Evolutionary conservation across 2,888 invertebrate species (phyloP), one percentile per base, ranked within the genome.

Genomic region (Teinopalpus imperialis): DNA sequence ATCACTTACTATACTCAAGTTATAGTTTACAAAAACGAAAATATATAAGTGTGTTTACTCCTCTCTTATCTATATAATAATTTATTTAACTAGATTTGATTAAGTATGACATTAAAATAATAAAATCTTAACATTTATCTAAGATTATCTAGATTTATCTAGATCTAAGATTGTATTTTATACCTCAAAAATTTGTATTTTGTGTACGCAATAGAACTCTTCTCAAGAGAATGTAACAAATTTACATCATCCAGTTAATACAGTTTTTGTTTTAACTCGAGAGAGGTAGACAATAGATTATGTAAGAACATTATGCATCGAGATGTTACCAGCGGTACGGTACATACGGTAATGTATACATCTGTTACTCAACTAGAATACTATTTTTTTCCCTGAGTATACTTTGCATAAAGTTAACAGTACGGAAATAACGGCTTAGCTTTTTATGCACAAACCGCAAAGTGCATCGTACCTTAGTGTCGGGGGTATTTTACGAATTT

Each of bases 171-270:
- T n/a, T n/a, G n/a, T n/a, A n/a, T n/a, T n/a, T n/a, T n/a, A n/a
- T n/a, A n/a, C n/a, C n/a, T n/a, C n/a, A n/a, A n/a, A n/a, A n/a
- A n/a, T n/a, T n/a, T n/a, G 2, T 27, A n/a, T 5, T 27, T 18
- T 18, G 9, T 1, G 7, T 30, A 31, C 10, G 26, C 23, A 21
- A 40, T 49, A 40, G 24, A 30, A 34, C 44, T 43, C 48, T 53
- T 56, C 44, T 52, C 45, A 61, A 59, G 73, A 74, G 80, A 81
- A 81, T 82, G 78, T 68, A 51, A 51, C 55, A 54, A 63, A 66
- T 68, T 67, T 66, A 66, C 64, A 63, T 66, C 66, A 69, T 66
- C 49, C 53, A 52, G 58, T 59, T 59, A 56, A 61, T 54, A 16
- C 43, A 55, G 61, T 56, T 61, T 62, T 63, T 60, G 65, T 61